These are phyloP conservation scores for Sericinus montela DNA, from an alignment of 2,888 invertebrate species.

Conservation along the genomic window DNA sequence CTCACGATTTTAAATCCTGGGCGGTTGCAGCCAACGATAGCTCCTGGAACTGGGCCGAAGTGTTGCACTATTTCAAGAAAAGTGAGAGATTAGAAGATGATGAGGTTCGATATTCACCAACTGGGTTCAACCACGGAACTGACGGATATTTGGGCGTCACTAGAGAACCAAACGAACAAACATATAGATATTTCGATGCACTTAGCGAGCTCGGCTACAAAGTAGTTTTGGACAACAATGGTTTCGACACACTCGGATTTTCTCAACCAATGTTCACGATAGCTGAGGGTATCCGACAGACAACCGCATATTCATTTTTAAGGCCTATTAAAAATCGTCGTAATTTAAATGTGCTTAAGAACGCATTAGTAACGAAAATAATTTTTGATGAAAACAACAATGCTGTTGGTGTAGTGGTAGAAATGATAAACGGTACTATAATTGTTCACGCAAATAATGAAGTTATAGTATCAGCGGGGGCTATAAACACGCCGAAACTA, in stretches of 20 bases:
- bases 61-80: slow-evolving; percentile 36
- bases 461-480: slow-evolving; percentile 41
- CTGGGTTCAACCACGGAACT: slow-evolving; percentile 28
- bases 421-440: slow-evolving; percentile 3
- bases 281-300: slow-evolving; percentile 49
- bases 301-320: slow-evolving; percentile 36
- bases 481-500: slow-evolving; percentile 37
- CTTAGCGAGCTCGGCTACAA: slow-evolving; percentile 55
- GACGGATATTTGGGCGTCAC: slow-evolving; percentile 31
- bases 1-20: slow-evolving; percentile 37
- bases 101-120: slow-evolving; percentile 23
- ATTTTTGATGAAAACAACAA: slow-evolving; percentile 29
- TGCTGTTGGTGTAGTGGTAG: slow-evolving; percentile 30
- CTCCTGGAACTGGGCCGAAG: slow-evolving; percentile 36
- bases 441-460: slow-evolving; percentile 33
- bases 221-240: slow-evolving; percentile 46
- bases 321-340: slow-evolving; percentile 35
- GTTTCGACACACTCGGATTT: slow-evolving; percentile 54
- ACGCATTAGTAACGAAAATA: slow-evolving; percentile 29
- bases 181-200: slow-evolving; percentile 36
- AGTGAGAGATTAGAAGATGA: slow-evolving; percentile 32
- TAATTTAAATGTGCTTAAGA: slow-evolving; percentile 69
- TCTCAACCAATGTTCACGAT: slow-evolving; percentile 57
- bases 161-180: slow-evolving; percentile 18
- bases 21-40: slow-evolving; percentile 28